A percentile compares a stretch with the other conserved stretches of the same genome.
phyloP scores from a whole-genome alignment of 2,797 vertebrate species.

The Hybognathus amarus region DNA sequence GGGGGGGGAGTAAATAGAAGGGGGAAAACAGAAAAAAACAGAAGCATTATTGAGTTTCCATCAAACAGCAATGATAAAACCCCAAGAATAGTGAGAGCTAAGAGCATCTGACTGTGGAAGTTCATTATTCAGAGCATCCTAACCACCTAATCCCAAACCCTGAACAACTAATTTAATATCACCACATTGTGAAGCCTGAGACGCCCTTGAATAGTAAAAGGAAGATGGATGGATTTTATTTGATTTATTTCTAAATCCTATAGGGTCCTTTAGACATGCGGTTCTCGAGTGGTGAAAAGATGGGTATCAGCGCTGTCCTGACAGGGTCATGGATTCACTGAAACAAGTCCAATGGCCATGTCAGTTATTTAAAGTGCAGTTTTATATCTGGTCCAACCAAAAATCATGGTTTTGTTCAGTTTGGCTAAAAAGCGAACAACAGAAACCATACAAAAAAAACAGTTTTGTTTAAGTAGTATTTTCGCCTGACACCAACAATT shows the following conservation, averaged over 20 bases:
- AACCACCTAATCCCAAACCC: slow-evolving; percentile 22
- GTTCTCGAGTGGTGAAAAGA: slow-evolving; percentile 14
- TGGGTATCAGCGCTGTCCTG: not conserved
- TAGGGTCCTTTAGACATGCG: not conserved
- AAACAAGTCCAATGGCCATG: not conserved
- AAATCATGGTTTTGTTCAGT: not conserved
- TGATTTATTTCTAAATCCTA: slow-evolving; percentile 39
- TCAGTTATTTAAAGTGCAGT: not conserved
- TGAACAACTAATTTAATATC: slow-evolving; percentile 43
- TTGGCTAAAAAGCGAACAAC: not conserved
- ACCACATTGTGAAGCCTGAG: slow-evolving; percentile 32
- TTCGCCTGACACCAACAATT: not conserved
- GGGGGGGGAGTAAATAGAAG: not conserved
- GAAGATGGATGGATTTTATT: slow-evolving; percentile 57
- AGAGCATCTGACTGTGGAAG: not conserved
- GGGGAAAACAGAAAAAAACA: not conserved
- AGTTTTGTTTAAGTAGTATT: not conserved
- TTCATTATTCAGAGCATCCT: slow-evolving; percentile 27
- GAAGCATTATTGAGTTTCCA: not conserved
- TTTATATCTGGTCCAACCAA: not conserved
- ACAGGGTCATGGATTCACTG: not conserved
- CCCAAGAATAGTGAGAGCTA: not conserved
- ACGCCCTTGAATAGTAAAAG: slow-evolving; percentile 45
- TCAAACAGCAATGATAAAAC: not conserved
- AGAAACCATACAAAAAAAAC: not conserved